Evolutionary conservation across 1,140 invertebrate species (phyloP), one percentile per base, ranked within the genome.

Genomic region (Drosophila tani): DNA sequence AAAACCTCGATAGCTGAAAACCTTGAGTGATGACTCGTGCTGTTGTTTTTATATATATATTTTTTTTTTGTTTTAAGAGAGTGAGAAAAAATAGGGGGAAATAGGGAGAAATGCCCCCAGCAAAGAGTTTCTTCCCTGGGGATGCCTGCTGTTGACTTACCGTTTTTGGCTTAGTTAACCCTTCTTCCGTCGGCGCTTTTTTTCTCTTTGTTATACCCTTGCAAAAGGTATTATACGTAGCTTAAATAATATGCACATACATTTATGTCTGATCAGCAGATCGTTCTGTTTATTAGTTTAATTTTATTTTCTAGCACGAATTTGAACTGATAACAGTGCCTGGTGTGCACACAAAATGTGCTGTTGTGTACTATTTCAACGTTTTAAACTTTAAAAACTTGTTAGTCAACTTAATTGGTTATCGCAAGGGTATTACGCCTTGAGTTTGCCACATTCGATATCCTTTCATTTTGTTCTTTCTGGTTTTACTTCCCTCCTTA

Each of bases 131-230:
- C 35, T 46, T 24, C 41, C 51, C 65, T 1, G 12, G 19, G 65
- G 35, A 47, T 32, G 50, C 24, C 65, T 71, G 64, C 64, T 71
- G 68, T 68, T 56, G 55, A 66, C 58, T 76, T 87, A 82, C 83
- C 75, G 67, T 82, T 83, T 63, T 53, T 57, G n/a, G n/a, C 15
- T 40, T 55, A 73, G 43, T 84, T 81, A 73, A 82, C 75, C 79
- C 82, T 62, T 46, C 35, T 24, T 57, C 50, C 35, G 50, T 32
- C 29, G 21, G 12, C 17, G 5, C 29, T 11, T 41, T 66, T 46
- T 41, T n/a, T 43, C 24, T 3, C 24, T 56, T 45, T 29, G 14
- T 32, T 14, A 32, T 32, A 5, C n/a, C 27, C 27, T 51, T n/a
- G 5, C 27, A 12, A 53, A 19, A n/a, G 11, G 11, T 19, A n/a